Conservation (phyloP, 2,797 vertebrate genomes). For the Brotogeris chrysoptera region DNA sequence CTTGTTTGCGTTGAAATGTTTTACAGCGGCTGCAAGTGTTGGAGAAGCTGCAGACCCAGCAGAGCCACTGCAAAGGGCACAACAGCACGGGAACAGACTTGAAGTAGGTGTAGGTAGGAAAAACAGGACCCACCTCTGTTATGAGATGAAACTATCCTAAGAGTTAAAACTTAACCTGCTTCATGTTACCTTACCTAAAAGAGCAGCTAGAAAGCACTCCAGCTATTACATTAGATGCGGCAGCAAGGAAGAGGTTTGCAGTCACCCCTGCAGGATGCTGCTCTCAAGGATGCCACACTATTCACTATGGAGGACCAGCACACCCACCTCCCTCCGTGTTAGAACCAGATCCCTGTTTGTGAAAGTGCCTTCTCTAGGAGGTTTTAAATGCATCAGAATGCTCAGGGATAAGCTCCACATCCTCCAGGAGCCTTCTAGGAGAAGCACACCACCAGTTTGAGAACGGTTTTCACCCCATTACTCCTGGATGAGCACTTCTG, state of each 20-base stretch:
- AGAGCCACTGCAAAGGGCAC: background rate
- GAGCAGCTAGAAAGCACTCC: background rate
- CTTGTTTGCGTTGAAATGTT: accelerated
- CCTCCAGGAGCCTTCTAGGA: background rate
- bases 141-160: background rate
- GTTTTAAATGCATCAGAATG: accelerated
- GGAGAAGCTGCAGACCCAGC: background rate
- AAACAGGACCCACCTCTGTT: background rate
- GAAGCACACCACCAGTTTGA: background rate
- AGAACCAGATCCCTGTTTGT: background rate
- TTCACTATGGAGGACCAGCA: background rate
- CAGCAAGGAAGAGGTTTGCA: background rate
- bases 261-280: background rate
- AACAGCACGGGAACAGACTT: accelerated
- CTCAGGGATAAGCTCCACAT: background rate
- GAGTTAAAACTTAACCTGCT: background rate
- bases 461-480: background rate
- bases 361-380: background rate
- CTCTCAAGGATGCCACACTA: background rate
- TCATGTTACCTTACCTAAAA: accelerated
- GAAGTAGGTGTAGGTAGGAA: background rate
- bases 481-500: background rate
- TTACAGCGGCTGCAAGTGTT: accelerated
- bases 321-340: accelerated
- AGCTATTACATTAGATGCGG: accelerated